These are phyloP conservation scores for Pinna nobilis DNA, from an alignment of 1,140 invertebrate species.

Conservation along the genomic window DNA sequence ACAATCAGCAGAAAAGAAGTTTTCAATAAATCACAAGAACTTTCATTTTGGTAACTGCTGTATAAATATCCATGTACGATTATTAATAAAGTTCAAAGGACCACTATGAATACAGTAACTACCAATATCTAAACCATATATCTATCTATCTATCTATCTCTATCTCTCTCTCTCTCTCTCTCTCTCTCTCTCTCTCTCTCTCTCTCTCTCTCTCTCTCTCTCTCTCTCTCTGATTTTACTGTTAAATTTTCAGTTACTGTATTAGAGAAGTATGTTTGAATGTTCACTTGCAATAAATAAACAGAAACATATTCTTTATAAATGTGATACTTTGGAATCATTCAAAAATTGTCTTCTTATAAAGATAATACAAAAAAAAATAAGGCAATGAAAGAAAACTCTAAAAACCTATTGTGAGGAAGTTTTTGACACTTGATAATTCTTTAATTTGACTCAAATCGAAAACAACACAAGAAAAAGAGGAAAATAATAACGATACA, in stretches of 20 bases:
- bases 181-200: slow-evolving; percentile 3
- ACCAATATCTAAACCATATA: not conserved
- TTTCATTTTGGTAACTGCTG: not conserved
- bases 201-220: slow-evolving; percentile 4
- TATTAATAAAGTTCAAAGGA: not conserved
- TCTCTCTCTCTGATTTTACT: not conserved
- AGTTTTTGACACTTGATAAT: too few relatives aligned
- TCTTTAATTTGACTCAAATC: too few relatives aligned
- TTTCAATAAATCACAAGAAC: not conserved
- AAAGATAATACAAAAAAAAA: not conserved
- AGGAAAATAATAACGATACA: too few relatives aligned
- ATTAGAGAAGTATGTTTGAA: not conserved
- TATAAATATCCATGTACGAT: not conserved
- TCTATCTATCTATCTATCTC: not conserved
- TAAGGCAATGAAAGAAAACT: not conserved
- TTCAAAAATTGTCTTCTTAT: slow-evolving; percentile 4
- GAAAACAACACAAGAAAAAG: too few relatives aligned
- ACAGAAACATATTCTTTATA: not conserved
- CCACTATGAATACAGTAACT: not conserved
- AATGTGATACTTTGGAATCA: not conserved
- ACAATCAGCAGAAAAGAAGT: not conserved
- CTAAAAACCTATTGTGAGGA: too few relatives aligned
- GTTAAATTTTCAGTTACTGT: not conserved
- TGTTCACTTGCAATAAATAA: not conserved
- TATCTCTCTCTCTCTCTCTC: not conserved